Conservation (phyloP, 1,140 invertebrate species). For the Odontomachus brunneus region DNA sequence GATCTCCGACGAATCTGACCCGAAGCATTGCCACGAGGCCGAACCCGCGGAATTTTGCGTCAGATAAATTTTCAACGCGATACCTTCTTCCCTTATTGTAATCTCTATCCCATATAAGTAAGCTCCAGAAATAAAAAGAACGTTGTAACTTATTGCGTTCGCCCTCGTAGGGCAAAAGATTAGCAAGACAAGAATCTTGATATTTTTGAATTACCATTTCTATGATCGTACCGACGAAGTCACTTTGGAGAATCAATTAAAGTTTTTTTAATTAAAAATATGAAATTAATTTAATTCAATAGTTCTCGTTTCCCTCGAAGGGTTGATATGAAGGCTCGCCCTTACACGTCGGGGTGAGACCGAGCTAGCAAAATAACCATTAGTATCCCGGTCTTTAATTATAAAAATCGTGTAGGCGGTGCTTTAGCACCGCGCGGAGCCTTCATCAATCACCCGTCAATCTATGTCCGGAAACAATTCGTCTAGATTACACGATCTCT, state of each 20-base stretch:
- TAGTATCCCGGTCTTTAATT: slow-evolving; percentile 68
- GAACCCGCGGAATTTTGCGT: background rate
- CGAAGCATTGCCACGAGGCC: slow-evolving; percentile 66
- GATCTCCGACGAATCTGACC: slow-evolving; percentile 76
- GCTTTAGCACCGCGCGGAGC: slow-evolving; percentile 62
- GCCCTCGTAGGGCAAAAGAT: background rate
- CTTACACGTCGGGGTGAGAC: background rate
- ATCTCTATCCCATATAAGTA: background rate
- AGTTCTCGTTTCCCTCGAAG: slow-evolving; percentile 6
- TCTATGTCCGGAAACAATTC: slow-evolving; percentile 48
- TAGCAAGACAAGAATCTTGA: background rate
- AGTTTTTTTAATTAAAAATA: slow-evolving; percentile 37
- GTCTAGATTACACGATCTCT: slow-evolving; percentile 62
- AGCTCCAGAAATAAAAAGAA: background rate
- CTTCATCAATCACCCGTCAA: slow-evolving; percentile 72
- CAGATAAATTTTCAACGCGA: background rate
- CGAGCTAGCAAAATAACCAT: slow-evolving; percentile 61
- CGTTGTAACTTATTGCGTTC: background rate
- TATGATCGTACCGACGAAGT: background rate
- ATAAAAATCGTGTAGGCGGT: slow-evolving; percentile 70
- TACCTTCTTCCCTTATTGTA: background rate
- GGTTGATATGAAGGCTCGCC: slow-evolving; percentile 14
- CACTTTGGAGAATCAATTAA: slow-evolving; percentile 36
- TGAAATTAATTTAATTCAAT: slow-evolving; percentile 59
- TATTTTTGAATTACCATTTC: background rate